Evolutionary conservation across 2,888 invertebrate species (phyloP).

Genomic region (Sphaerophoria rueppellii): DNA sequence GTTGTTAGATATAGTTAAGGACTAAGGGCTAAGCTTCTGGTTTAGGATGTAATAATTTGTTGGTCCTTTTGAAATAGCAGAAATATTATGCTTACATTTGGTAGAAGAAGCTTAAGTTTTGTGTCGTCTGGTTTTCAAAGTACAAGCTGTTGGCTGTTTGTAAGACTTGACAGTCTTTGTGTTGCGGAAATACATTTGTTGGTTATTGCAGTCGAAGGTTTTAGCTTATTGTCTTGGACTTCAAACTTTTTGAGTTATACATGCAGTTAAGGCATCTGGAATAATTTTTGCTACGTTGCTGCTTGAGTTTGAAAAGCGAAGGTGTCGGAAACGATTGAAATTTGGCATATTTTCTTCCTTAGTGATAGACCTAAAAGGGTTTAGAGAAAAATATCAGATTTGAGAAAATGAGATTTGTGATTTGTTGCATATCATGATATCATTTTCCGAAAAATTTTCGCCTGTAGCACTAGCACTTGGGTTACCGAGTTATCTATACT

Average conservation of each 20-base stretch:
- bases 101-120: constrained; percentile 1
- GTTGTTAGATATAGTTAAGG: neutral
- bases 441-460: no score
- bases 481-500: no score
- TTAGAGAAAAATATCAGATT: no score
- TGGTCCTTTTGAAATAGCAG: constrained; percentile 12
- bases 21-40: neutral
- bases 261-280: neutral
- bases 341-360: no score
- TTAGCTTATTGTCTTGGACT: neutral
- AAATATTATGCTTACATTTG: neutral
- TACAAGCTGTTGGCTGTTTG: neutral
- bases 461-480: no score
- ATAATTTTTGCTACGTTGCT: no score
- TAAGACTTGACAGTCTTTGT: constrained; percentile 3
- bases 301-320: no score
- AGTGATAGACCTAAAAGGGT: no score
- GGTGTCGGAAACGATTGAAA: no score
- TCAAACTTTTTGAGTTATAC: neutral
- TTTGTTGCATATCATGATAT: no score
- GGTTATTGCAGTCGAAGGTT: neutral
- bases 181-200: neutral
- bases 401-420: no score
- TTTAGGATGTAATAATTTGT: constrained; percentile 27
- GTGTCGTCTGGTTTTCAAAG: no score